phyloP scores from a whole-genome alignment of 2,888 invertebrate genomes.

The Ceramica pisi region DNA sequence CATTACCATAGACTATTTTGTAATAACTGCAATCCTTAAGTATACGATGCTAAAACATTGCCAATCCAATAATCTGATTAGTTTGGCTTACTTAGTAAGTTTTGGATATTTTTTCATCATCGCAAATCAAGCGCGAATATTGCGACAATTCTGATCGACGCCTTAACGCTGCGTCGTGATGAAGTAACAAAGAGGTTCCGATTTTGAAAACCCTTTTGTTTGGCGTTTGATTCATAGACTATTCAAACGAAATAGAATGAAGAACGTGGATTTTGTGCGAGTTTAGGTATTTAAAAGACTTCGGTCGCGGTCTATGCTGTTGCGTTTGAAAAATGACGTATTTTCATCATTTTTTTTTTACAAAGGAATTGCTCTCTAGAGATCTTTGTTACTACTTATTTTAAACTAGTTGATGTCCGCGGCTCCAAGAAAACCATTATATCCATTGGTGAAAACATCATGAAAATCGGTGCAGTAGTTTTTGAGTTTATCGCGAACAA shows the following conservation, averaged over 20 bases:
- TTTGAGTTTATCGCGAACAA: no score
- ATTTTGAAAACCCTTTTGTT: constrained; percentile 45
- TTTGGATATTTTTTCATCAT: constrained; percentile 62
- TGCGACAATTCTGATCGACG: constrained; percentile 51
- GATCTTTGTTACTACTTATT: no score
- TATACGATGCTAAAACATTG: constrained; percentile 37
- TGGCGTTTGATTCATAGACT: constrained; percentile 1
- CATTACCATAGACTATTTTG: constrained; percentile 1
- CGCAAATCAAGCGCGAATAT: constrained; percentile 60
- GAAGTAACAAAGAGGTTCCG: constrained; percentile 40
- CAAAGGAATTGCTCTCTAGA: background rate
- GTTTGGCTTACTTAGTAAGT: constrained; percentile 56
- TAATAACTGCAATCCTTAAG: constrained; percentile 28
- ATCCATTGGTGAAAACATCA: no score
- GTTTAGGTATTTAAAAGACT: no score
- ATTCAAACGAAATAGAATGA: background rate
- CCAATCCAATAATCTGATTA: constrained; percentile 57
- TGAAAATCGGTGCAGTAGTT: no score
- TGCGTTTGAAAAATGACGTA: no score
- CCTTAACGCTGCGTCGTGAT: constrained; percentile 21
- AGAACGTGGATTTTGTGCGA: background rate
- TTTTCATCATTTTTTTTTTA: no score
- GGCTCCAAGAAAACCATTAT: no score
- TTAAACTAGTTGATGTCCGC: no score
- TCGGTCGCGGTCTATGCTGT: no score